Evolutionary conservation across 2,113 vertebrate genomes (phyloP).

Genomic region (Ptilonorhynchus violaceus): DNA sequence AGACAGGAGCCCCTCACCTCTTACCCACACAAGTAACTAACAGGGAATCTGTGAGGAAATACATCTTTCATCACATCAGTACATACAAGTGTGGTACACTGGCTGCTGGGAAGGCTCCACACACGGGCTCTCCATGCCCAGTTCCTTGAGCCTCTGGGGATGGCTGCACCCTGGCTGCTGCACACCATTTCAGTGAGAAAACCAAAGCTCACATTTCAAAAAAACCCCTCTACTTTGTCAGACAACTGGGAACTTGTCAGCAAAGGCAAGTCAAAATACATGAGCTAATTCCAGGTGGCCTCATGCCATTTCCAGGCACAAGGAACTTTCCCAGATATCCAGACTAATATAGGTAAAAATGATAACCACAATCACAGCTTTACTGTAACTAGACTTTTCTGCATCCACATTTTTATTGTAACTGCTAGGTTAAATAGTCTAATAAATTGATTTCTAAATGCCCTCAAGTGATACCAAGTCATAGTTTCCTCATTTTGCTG

Average conservation of each 20-base stretch:
- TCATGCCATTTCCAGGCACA: background rate
- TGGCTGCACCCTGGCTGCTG: background rate
- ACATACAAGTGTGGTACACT: background rate
- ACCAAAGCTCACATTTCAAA: background rate
- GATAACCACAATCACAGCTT: background rate
- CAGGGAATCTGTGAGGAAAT: background rate
- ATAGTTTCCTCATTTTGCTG: background rate
- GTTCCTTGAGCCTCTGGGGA: background rate
- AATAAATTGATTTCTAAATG: background rate
- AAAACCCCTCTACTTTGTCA: background rate
- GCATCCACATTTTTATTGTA: background rate
- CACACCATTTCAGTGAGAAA: background rate
- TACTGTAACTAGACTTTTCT: background rate
- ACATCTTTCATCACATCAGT: rapidly evolving
- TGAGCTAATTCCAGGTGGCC: background rate
- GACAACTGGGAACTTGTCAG: background rate
- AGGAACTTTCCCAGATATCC: background rate
- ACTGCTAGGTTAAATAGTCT: background rate
- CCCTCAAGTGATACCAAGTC: rapidly evolving
- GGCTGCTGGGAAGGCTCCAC: background rate
- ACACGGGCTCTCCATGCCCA: rapidly evolving
- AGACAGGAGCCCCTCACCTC: background rate
- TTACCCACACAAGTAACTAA: background rate
- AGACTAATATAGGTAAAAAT: background rate
- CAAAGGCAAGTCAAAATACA: background rate